Percentiles rank a stretch among this genome's conserved stretches.
These are phyloP conservation scores for Cromileptes altivelis DNA, from an alignment of 2,113 vertebrate genomes.

Conservation along the genomic window DNA sequence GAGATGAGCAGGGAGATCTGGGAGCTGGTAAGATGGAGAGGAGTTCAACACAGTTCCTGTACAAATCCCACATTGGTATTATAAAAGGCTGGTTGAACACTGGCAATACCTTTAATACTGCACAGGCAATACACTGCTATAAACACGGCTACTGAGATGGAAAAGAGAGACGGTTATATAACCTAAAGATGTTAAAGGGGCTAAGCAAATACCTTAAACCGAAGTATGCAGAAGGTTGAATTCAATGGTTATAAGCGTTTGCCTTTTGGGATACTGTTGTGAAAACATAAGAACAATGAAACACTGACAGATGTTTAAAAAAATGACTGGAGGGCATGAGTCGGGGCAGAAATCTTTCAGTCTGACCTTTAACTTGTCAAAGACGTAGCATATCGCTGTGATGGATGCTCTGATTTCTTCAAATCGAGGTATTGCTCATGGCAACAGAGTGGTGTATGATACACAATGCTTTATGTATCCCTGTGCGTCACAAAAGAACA, in stretches of 20 bases:
- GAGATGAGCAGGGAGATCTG: too few species aligned
- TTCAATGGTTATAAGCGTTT: background rate
- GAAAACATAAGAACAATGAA: conserved; percentile 1
- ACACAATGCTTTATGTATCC: conserved; percentile 35
- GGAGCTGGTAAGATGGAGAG: too few species aligned
- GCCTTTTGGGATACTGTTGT: background rate
- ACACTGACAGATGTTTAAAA: conserved; percentile 39
- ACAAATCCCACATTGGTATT: too few species aligned
- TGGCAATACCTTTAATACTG: background rate
- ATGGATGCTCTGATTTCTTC: conserved; percentile 37
- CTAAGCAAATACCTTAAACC: background rate
- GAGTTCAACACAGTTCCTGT: too few species aligned
- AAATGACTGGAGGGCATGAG: conserved; percentile 4
- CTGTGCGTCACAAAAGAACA: conserved; percentile 18
- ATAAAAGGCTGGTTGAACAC: too few species aligned
- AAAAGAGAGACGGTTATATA: background rate
- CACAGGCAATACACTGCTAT: too few species aligned
- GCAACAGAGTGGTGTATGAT: background rate
- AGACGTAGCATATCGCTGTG: conserved; percentile 6
- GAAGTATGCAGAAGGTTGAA: background rate
- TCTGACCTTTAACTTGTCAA: conserved; percentile 52
- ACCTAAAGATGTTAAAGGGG: background rate
- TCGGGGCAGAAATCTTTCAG: conserved; percentile 26
- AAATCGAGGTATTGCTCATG: conserved; percentile 7
- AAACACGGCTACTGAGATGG: background rate